Conservation (phyloP, 2,797 vertebrate species). For the Tachyglossus aculeatus region DNA sequence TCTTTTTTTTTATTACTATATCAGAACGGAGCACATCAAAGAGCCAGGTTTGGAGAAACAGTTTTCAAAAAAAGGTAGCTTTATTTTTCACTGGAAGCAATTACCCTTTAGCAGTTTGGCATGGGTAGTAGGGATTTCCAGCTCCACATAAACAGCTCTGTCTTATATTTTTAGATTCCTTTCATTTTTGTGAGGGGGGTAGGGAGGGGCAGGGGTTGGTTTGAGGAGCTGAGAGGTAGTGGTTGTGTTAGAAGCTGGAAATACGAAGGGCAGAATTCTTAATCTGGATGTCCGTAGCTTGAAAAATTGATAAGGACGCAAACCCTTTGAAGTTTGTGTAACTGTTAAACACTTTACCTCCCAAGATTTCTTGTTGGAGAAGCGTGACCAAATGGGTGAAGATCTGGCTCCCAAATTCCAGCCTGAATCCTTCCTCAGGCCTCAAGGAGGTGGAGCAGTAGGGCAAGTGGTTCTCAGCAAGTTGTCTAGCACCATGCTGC, state of each 20-base stretch:
- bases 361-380: too few relatives aligned
- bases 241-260: too few relatives aligned
- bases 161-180: neutral
- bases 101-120: constrained; percentile 44
- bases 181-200: neutral
- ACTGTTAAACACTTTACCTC: too few relatives aligned
- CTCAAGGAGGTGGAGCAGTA: too few relatives aligned
- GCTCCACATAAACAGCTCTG: constrained; percentile 18
- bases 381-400: too few relatives aligned
- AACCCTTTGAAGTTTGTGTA: too few relatives aligned
- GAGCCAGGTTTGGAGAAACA: constrained; percentile 15
- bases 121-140: constrained; percentile 24
- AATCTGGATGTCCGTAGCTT: neutral
- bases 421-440: too few relatives aligned
- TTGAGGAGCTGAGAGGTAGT: too few relatives aligned
- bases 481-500: too few relatives aligned
- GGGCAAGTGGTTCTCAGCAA: too few relatives aligned
- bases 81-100: constrained; percentile 45
- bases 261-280: neutral
- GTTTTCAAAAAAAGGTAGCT: constrained; percentile 40
- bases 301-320: too few relatives aligned
- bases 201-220: constrained; percentile 9
- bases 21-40: constrained; percentile 36
- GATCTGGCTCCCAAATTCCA: too few relatives aligned
- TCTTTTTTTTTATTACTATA: constrained; percentile 13